Percentiles rank a stretch among this genome's conserved stretches.
Conservation (phyloP, 30 jellyfish, hydroid and myxozoan genomes). For the Hydractinia symbiolongicarpus region DNA sequence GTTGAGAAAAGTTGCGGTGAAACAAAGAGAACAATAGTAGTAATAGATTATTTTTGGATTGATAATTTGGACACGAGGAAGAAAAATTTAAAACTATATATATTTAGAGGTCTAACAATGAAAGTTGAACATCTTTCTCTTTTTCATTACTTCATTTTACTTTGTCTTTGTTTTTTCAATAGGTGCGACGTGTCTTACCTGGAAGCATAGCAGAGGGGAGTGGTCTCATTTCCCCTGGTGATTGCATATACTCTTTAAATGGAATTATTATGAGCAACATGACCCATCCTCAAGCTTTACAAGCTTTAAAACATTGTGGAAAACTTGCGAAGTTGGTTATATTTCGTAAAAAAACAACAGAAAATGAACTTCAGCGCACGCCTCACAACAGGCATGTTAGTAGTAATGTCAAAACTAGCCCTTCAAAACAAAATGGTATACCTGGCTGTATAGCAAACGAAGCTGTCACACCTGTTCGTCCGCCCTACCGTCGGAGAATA, state of each 20-base stretch:
- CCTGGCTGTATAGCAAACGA: neutral
- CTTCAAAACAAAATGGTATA: neutral
- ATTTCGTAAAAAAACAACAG: slow-evolving; percentile 46
- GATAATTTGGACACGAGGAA: no score
- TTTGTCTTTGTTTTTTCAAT: neutral
- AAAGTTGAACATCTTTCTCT: no score
- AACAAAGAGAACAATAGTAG: no score
- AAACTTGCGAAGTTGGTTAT: slow-evolving; percentile 56
- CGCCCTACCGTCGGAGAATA: neutral
- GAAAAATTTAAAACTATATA: no score
- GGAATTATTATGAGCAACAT: slow-evolving; percentile 72
- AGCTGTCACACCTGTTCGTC: slow-evolving; percentile 4
- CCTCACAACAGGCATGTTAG: neutral
- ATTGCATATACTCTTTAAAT: slow-evolving; percentile 79
- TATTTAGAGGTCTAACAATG: no score
- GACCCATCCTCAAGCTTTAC: slow-evolving; percentile 91
- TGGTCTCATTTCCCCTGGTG: slow-evolving; percentile 70
- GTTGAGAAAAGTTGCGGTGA: no score
- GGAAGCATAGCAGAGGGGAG: slow-evolving; percentile 72
- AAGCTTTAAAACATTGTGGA: slow-evolving; percentile 63
- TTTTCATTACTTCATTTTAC: no score
- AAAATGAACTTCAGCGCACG: slow-evolving; percentile 1
- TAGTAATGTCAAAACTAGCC: neutral
- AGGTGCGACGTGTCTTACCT: slow-evolving; percentile 87
- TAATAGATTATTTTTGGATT: no score